Conservation (phyloP, 2,888 invertebrate genomes). For the Scaptomyza reducta region DNA sequence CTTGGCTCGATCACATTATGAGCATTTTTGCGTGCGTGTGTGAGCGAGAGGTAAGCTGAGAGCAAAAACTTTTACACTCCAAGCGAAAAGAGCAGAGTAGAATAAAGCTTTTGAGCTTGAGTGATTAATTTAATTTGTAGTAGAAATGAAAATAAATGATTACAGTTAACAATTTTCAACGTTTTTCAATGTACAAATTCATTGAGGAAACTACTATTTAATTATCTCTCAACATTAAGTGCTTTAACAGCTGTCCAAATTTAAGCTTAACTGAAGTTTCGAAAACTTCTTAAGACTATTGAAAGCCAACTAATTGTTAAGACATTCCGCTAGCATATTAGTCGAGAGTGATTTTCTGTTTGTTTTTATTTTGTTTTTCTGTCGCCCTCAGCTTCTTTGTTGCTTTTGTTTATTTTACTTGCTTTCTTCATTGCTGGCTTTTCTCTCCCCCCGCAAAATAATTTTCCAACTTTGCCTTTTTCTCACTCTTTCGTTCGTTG, state of each 20-base stretch:
- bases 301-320: constrained; percentile 11
- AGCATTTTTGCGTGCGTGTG: background rate
- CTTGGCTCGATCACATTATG: constrained; percentile 9
- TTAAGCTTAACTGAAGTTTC: constrained; percentile 1
- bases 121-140: background rate
- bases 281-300: background rate
- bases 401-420: constrained; percentile 12
- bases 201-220: background rate
- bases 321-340: constrained; percentile 15
- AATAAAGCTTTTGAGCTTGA: background rate
- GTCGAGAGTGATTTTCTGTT: background rate
- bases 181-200: background rate
- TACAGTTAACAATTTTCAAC: background rate
- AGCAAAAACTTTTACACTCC: background rate
- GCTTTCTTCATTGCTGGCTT: background rate
- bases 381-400: constrained; percentile 3
- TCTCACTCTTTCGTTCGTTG: background rate
- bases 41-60: background rate
- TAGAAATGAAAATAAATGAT: background rate
- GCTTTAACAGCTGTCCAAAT: background rate
- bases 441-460: background rate
- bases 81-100: background rate
- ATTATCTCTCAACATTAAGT: background rate
- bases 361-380: background rate
- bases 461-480: background rate